Evolutionary conservation across 2,888 invertebrate species (phyloP), one percentile per base, ranked within the genome.

Genomic region (Drosophila paranaensis): DNA sequence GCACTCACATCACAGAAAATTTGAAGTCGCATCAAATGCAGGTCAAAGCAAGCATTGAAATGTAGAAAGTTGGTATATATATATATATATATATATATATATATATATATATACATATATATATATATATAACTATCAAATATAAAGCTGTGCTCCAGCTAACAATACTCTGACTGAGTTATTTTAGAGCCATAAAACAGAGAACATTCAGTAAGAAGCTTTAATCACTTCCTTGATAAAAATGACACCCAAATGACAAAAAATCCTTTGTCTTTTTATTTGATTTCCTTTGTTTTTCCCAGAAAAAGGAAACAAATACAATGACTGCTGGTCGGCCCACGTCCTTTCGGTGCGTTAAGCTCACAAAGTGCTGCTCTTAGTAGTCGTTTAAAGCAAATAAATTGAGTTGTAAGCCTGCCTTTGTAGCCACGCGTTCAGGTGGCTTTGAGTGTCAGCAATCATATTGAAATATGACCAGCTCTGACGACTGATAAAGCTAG

Each of bases 391-490:
- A 70, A 68, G 78, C 71, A 82, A 77, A 88, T 85, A 84, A 88
- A 84, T 84, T 85, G 86, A 82, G 88, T 78, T 80, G 74, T 71
- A 75, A 82, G 83, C 72, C 71, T 55, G 68, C 65, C 63, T 72
- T 66, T 69, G 71, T 66, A 54, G 40, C 56, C 53, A 37, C 54
- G 82, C 84, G 71, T 75, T 84, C 79, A 84, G 72, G 71, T 74
- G 81, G 73, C 82, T 84, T 82, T 79, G 68, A 71, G 74, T 84
- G 88, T 68, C 75, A 65, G 86, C 82, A 71, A 85, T 84, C 86
- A 85, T 71, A 84, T 82, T 88, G 84, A 85, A 85, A 84, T 82
- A 83, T 83, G 79, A 66, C 56, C 67, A 51, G 57, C 10, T 45
- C 40, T 48, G 63, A 42, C 35, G 51, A 57, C 51, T 48, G 61